A percentile compares a stretch with the other conserved stretches of the same genome.
phyloP scores from a whole-genome alignment of 2,113 vertebrate species.

The Paradoxurus hermaphroditus region DNA sequence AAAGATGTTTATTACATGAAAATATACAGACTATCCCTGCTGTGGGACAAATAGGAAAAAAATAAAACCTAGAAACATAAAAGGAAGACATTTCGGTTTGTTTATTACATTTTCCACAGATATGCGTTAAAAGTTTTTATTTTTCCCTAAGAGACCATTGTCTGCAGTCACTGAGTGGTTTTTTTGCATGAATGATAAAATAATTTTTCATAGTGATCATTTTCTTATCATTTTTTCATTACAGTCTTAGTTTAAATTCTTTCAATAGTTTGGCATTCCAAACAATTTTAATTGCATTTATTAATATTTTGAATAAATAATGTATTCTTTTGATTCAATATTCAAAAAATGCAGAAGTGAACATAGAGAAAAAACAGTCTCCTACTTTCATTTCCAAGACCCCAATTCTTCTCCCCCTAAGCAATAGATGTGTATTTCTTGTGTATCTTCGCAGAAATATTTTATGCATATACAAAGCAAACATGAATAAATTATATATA shows the following conservation, averaged over 20 bases:
- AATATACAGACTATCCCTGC: not conserved
- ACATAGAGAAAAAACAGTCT: not conserved
- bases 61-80: not conserved
- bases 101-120: not conserved
- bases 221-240: conserved; percentile 13
- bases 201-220: not conserved
- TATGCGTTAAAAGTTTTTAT: not conserved
- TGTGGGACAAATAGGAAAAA: not conserved
- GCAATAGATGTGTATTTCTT: not conserved
- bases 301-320: conserved; percentile 1
- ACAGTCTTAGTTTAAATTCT: not conserved
- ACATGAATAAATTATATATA: not conserved
- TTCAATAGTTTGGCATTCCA: not conserved
- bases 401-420: not conserved
- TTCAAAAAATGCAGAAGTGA: not conserved
- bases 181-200: not conserved
- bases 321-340: not conserved
- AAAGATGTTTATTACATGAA: not conserved
- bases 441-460: not conserved
- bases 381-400: not conserved
- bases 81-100: not conserved
- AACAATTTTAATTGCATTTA: not conserved
- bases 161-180: not conserved
- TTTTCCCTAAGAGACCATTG: not conserved
- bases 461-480: not conserved